Base-by-base conservation (phyloP, 1,140 invertebrate species). In the Wiebesia pumilae region DNA sequence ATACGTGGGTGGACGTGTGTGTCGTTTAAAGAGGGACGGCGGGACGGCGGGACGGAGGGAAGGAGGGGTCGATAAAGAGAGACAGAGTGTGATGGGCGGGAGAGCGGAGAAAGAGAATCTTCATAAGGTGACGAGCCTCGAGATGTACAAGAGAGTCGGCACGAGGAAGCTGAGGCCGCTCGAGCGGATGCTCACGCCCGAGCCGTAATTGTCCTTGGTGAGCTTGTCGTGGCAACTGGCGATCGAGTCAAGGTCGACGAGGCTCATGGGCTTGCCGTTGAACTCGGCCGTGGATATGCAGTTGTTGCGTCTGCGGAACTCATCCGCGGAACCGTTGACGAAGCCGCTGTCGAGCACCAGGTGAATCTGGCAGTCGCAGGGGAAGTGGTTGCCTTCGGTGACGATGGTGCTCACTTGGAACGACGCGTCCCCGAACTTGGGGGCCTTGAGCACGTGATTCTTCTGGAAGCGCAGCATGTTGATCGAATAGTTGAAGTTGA, bases 341-440 rank as follows among this genome's bases (percentile, higher is more conserved):
- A 97, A 94, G 24, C 96, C 96, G 78, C 96, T 96, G 40, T 96
- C 95, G 21, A 97, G 93, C 19, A 97, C 94, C 62, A 96, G 95
- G 88, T 97, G 96, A 9, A 96, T 95, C 86, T 97, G 96, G 88
- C 97, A 98, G 91, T 97, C 97, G 90, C 97, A 98, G 0, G 97
- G 97, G 90, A 97, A 97, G 90, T 97, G 97, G 91, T 98, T 98
- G 12, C 95, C 95, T 14, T 95, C 93, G 78, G 97, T 95, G 88
- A 95, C 96, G 43, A 97, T 90, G 58, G 95, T 95, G 73, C 95
- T 95, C 10, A 97, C 96, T 2, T 94, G 95, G 86, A 97, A 95
- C 12, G 96, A 92, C 16, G 95, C 94, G 58, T 97, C 95, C 1
- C 95, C 95, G 21, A 95, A 95, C 10, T 95, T 94, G 0, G 96